Evolutionary conservation across 2,888 invertebrate species (phyloP), one percentile per base, ranked within the genome.

Genomic region (Alcis repandata): DNA sequence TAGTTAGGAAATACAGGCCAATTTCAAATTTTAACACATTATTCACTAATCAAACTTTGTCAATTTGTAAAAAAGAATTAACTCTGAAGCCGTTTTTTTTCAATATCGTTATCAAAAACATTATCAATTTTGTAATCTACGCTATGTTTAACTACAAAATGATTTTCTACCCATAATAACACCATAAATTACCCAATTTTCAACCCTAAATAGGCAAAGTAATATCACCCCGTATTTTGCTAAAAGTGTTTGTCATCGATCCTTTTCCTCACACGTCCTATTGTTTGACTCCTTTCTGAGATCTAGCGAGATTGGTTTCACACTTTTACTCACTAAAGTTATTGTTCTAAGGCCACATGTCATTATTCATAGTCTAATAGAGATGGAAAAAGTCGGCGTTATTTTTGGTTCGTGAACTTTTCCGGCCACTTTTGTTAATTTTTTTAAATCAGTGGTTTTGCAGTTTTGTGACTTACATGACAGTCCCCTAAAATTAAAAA

Each of bases 281-380:
- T 89, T 86, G 84, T 87, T 78, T 77, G 78, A 78, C 80, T 75
- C 80, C 82, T 82, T 66, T 70, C 66, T 54, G 68, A 79, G 80
- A 85, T 84, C 80, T 86, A 79, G 82, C 78, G 85, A 88, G 88
- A 91, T 91, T 90, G 88, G 88, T 90, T 90, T 85, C 83, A 86
- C 87, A 87, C 86, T 89, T 90, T 87, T 80, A 82, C 85, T 77
- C 79, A 70, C 83, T 80, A 82, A 88, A 89, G 87, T 91, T 92
- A 91, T 91, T 91, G 91, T 91, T 90, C 86, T 88, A 82, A 79
- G 86, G 83, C 79, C 88, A 87, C 83, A 84, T 79, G 79, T 88
- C 90, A 90, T 92, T 90, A 89, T 85, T 91, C 91, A 90, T 83
- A 69, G 88, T 87, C 10, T 15, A 40, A 0, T 46, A 56, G 60